phyloP scores from a whole-genome alignment of 2,888 invertebrate species.

The Epinotia brunnichana region DNA sequence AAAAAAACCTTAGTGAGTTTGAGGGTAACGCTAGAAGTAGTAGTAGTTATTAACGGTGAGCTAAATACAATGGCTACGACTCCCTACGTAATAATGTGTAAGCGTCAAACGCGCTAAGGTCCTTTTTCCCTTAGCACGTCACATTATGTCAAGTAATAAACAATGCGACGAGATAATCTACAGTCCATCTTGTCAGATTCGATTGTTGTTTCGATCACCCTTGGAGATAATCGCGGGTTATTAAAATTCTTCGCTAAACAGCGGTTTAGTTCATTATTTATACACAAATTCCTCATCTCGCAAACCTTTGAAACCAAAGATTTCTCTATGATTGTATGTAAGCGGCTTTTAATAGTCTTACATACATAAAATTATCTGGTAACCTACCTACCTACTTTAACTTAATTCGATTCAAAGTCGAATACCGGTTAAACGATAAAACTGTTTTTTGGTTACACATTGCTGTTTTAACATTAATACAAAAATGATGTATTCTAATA shows the following conservation, averaged over 20 bases:
- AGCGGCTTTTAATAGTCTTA: slow-evolving; percentile 31
- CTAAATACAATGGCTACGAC: neutral
- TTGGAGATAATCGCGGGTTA: slow-evolving; percentile 7
- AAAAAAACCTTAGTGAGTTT: neutral
- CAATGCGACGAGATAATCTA: slow-evolving; percentile 1
- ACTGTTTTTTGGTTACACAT: slow-evolving; percentile 38
- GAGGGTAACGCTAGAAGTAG: neutral
- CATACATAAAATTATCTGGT: slow-evolving; percentile 23
- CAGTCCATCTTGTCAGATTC: neutral
- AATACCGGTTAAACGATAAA: slow-evolving; percentile 24
- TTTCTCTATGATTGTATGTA: slow-evolving; percentile 37
- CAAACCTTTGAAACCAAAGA: slow-evolving; percentile 17
- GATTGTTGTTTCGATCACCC: slow-evolving; percentile 26
- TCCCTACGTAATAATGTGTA: neutral
- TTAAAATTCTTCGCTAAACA: slow-evolving; percentile 23
- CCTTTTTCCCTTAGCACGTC: neutral
- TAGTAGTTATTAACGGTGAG: neutral
- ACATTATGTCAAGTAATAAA: slow-evolving; percentile 6
- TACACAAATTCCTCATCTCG: slow-evolving; percentile 27
- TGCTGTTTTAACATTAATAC: slow-evolving; percentile 36
- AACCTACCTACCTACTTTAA: slow-evolving; percentile 19
- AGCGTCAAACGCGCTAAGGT: neutral
- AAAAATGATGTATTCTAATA: slow-evolving; percentile 38
- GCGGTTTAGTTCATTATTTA: slow-evolving; percentile 22
- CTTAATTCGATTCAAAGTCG: slow-evolving; percentile 32